Evolutionary conservation across 1,140 invertebrate genomes (phyloP).

Genomic region (Drosophila murphyi): DNA sequence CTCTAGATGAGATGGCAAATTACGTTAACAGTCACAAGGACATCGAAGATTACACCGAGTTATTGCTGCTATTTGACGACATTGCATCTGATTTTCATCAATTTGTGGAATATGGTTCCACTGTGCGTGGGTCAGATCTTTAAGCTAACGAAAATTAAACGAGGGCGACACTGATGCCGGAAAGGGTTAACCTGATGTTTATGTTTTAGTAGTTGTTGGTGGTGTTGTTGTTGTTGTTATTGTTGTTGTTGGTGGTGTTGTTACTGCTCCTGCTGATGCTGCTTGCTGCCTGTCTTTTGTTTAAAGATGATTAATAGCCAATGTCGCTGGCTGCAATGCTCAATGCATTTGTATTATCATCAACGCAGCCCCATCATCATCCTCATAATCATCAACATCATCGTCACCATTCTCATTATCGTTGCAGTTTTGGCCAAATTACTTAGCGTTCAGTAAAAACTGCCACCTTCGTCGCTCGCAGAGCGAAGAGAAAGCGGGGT

Average conservation of each 20-base stretch:
- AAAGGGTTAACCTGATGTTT: conserved; percentile 81
- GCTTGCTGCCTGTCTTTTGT: conserved; percentile 69
- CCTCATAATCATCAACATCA: conserved; percentile 25
- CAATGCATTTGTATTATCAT: conserved; percentile 78
- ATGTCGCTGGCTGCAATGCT: conserved; percentile 72
- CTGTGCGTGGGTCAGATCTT: conserved; percentile 47
- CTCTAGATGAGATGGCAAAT: too few species aligned
- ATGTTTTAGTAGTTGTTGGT: conserved; percentile 72
- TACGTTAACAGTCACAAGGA: too few species aligned
- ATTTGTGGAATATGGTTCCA: conserved; percentile 7
- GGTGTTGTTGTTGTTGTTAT: conserved; percentile 30
- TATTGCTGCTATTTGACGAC: too few species aligned
- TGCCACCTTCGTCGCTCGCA: conserved; percentile 18
- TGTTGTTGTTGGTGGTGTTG: conserved; percentile 44
- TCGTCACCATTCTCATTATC: conserved; percentile 21
- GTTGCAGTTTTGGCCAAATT: conserved; percentile 70
- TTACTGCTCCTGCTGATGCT: conserved; percentile 48
- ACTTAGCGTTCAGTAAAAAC: conserved; percentile 66
- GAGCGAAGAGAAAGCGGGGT: neutral
- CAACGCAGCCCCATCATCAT: conserved; percentile 38
- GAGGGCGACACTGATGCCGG: conserved; percentile 42
- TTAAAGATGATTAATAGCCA: conserved; percentile 83
- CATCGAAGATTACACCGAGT: too few species aligned
- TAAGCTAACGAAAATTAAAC: conserved; percentile 64
- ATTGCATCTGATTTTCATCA: too few species aligned